These are phyloP conservation scores for Cairina moschata DNA, from an alignment of 2,113 vertebrate genomes.

Conservation along the genomic window DNA sequence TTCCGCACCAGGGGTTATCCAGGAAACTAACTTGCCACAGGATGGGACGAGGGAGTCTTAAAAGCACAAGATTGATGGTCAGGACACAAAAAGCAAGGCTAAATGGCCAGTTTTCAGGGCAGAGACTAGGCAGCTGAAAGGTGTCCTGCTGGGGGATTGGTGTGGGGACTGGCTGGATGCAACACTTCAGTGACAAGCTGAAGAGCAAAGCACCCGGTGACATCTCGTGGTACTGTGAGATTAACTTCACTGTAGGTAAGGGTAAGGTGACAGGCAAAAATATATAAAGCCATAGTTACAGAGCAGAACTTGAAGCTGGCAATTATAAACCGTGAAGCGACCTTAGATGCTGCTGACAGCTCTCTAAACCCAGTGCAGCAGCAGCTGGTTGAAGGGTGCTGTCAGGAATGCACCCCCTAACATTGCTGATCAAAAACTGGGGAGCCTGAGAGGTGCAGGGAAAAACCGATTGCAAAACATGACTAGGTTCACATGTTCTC, in stretches of 20 bases:
- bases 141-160: neutral
- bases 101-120: neutral
- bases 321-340: neutral
- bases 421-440: neutral
- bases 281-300: neutral
- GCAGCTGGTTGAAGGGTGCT: neutral
- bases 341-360: neutral
- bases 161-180: neutral
- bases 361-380: neutral
- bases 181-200: neutral
- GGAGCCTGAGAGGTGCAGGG: neutral
- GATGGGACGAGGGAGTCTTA: neutral
- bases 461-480: neutral
- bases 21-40: neutral
- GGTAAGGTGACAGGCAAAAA: neutral
- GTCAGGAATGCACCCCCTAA: neutral
- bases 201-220: neutral
- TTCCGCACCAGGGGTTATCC: neutral
- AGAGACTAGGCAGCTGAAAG: neutral
- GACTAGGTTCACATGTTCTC: neutral
- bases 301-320: neutral
- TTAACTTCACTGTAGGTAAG: neutral
- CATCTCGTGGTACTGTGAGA: neutral
- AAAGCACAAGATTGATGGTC: neutral
- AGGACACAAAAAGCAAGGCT: constrained; percentile 13